phyloP scores from a whole-genome alignment of 1,140 invertebrate genomes.

The Triops cancriformis region DNA sequence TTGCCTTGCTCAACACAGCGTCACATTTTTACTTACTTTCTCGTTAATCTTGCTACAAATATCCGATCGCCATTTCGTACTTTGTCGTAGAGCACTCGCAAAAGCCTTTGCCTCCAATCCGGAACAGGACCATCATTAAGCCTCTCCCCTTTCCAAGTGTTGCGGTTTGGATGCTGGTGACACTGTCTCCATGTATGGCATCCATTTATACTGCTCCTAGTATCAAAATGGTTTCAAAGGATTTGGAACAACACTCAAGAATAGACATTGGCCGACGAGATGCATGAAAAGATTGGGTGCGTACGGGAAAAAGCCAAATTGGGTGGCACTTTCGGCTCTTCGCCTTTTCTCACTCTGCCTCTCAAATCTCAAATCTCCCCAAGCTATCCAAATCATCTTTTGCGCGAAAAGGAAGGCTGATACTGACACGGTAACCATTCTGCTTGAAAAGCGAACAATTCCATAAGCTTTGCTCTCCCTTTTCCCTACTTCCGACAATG shows the following conservation, averaged over 20 bases:
- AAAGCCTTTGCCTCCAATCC: background rate
- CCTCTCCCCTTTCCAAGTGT: background rate
- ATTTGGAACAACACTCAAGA: background rate
- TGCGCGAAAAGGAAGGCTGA: background rate
- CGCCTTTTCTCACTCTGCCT: background rate
- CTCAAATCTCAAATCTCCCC: background rate
- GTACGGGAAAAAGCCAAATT: background rate
- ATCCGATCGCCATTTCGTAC: background rate
- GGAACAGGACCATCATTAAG: background rate
- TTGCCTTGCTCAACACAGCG: conserved; percentile 8
- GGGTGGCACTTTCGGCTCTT: background rate
- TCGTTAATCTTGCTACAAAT: background rate
- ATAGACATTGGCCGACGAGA: background rate
- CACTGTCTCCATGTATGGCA: background rate
- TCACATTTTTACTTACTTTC: background rate
- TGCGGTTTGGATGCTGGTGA: background rate
- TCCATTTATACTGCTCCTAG: background rate
- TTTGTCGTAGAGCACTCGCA: background rate
- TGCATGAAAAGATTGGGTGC: background rate
- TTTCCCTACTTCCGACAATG: background rate
- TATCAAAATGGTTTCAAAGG: background rate
- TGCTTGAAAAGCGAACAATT: background rate
- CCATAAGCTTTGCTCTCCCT: background rate
- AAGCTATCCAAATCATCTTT: background rate
- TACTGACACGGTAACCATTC: conserved; percentile 9